Evolutionary conservation across 2,113 vertebrate species (phyloP).

Genomic region (Podarcis cretensis): DNA sequence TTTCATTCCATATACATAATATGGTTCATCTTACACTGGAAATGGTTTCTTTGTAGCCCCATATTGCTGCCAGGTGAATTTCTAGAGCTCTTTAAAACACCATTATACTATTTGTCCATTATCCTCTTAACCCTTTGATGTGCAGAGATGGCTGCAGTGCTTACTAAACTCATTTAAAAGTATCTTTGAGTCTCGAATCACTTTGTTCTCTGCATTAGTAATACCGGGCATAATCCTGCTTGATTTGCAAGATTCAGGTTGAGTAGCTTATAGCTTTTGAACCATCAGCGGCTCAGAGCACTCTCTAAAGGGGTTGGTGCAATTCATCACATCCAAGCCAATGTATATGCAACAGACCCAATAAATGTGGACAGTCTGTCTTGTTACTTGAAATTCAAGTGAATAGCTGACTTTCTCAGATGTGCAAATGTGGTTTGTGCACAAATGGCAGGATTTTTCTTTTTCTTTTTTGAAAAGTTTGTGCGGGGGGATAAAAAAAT

Average conservation of each 20-base stretch:
- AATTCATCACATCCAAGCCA: conserved; percentile 72
- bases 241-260: conserved; percentile 74
- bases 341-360: conserved; percentile 53
- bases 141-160: conserved; percentile 72
- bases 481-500: too few species aligned
- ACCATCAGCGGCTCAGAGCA: conserved; percentile 68
- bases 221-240: conserved; percentile 73
- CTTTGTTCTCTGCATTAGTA: conserved; percentile 77
- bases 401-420: conserved; percentile 37
- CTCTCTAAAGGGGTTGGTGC: conserved; percentile 55
- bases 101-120: conserved; percentile 72
- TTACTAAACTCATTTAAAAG: conserved; percentile 75
- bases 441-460: conserved; percentile 48
- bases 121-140: conserved; percentile 77
- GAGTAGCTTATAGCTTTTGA: conserved; percentile 75
- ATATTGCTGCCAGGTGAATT: conserved; percentile 68
- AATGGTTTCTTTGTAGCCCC: conserved; percentile 68
- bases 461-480: neutral
- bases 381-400: conserved; percentile 56
- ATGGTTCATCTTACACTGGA: conserved; percentile 62
- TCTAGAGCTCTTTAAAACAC: conserved; percentile 69
- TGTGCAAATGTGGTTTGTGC: conserved; percentile 60
- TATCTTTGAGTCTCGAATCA: conserved; percentile 70
- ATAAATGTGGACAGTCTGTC: conserved; percentile 59
- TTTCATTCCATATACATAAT: conserved; percentile 68